Evolutionary conservation across 2,888 invertebrate species (phyloP).

Genomic region (Molanna angustata): DNA sequence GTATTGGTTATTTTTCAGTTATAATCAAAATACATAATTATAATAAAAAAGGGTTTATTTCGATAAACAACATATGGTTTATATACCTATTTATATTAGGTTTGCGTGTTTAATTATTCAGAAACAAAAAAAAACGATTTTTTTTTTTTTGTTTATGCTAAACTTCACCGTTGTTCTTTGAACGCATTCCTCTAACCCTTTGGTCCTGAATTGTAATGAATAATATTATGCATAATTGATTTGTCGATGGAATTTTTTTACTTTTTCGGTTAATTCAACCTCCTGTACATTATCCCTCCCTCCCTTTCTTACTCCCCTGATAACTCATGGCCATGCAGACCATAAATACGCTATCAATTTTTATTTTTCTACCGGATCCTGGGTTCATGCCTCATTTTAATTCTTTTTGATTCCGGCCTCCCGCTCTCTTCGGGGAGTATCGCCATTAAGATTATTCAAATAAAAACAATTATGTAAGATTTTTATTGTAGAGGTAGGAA

Average conservation of each 20-base stretch:
- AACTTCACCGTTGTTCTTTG: too few species aligned
- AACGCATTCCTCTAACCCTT: too few species aligned
- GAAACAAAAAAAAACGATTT: too few species aligned
- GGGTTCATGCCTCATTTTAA: too few species aligned
- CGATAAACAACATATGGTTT: too few species aligned
- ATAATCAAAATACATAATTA: too few species aligned
- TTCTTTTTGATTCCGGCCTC: conserved; percentile 29
- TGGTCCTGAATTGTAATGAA: conserved; percentile 26
- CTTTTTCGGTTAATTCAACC: conserved; percentile 16
- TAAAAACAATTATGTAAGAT: conserved; percentile 34
- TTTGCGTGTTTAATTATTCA: too few species aligned
- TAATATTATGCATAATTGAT: conserved; percentile 34
- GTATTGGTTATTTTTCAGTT: too few species aligned
- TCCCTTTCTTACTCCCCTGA: conserved; percentile 4
- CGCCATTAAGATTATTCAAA: conserved; percentile 32
- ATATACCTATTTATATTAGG: too few species aligned
- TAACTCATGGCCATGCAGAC: conserved; percentile 20
- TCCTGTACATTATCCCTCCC: conserved; percentile 4
- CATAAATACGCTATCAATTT: conserved; percentile 33
- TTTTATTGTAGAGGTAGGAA: conserved; percentile 28
- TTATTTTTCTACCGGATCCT: conserved; percentile 17
- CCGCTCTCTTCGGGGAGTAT: conserved; percentile 23
- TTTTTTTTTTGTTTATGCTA: too few species aligned
- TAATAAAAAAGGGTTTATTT: too few species aligned
- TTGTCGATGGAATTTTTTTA: conserved; percentile 31